Base-by-base conservation (phyloP, 2,888 invertebrate species). In the Pristionchus japonicus region DNA sequence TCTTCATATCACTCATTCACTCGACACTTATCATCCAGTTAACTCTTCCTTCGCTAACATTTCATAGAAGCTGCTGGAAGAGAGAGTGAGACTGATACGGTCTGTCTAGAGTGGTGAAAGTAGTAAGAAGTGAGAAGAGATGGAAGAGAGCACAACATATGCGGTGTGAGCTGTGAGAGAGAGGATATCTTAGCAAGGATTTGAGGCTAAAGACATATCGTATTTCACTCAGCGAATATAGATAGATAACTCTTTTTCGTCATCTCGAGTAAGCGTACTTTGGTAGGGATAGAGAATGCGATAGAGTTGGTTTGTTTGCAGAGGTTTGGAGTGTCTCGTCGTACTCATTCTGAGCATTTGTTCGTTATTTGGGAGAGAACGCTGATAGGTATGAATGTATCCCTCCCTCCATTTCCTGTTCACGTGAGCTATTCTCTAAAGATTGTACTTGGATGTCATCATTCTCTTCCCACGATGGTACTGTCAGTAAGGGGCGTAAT, bases 1-100 rank as follows among this genome's bases (percentile, higher is more conserved):
- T 40, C 77, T 27, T 77, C 43, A 47, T 77, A 77, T 77, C 77
- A 47, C 77, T 47, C 77, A 40, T 43, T 43, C 77, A 77, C 77
- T 77, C 77, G 77, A 47, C 43, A 77, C 77, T 77, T 77, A 77
- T 77, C 77, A 77, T 40, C 43, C 20, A 27, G 77, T 77, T 77
- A 20, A 43, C 77, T 40, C 40, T 47, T 43, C 77, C 27, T 77
- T 77, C 47, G 40, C 40, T 77, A 43, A 47, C 43, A 7, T 27
- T 13, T 27, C 43, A 43, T 47, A 23, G 43, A 77, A 47, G 77
- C 43, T 43, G 37, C n/a, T n/a, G 27, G 43, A 67, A 67, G 11
- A 9, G 47, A 13, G 47, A 23, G 34, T 67, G 67, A 67, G 20
- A 37, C 37, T 70, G 13, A 37, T 70, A 20, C 20, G n/a, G n/a